These are phyloP conservation scores for Leuciscus idus DNA, from an alignment of 2,113 vertebrate genomes.

Conservation along the genomic window DNA sequence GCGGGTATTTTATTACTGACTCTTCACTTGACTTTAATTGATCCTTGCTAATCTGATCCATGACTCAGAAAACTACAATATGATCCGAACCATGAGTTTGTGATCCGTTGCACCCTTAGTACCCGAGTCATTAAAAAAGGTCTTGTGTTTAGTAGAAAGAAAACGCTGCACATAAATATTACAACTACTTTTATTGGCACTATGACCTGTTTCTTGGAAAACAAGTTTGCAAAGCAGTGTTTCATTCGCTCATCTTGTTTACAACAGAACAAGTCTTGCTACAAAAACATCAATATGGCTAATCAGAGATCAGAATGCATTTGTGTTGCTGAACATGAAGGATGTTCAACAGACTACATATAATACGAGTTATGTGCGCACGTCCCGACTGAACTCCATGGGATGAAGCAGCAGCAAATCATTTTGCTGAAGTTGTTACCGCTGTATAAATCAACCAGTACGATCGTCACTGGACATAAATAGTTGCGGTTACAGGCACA, in stretches of 20 bases:
- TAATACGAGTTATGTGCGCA: neutral
- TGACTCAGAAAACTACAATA: too few relatives aligned
- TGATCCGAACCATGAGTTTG: too few relatives aligned
- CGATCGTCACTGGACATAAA: neutral
- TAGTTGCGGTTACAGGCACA: neutral
- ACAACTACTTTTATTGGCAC: constrained; percentile 1
- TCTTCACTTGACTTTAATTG: too few relatives aligned
- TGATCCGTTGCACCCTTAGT: too few relatives aligned
- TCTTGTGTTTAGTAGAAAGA: neutral
- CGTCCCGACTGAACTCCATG: neutral
- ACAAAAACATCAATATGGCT: constrained; percentile 2
- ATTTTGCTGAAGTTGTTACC: neutral
- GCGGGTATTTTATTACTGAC: too few relatives aligned
- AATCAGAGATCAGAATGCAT: neutral
- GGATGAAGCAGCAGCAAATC: neutral
- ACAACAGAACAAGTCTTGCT: neutral
- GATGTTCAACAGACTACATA: neutral
- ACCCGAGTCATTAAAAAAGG: neutral
- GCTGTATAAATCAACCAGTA: neutral
- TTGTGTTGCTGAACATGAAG: neutral
- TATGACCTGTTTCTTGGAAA: neutral
- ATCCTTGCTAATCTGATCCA: too few relatives aligned
- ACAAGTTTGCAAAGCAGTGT: neutral
- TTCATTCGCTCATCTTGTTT: neutral
- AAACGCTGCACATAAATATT: constrained; percentile 8